A percentile compares a stretch with the other conserved stretches of the same genome.
These are phyloP conservation scores for Noctua comes DNA, from an alignment of 2,888 invertebrate genomes.

Conservation along the genomic window DNA sequence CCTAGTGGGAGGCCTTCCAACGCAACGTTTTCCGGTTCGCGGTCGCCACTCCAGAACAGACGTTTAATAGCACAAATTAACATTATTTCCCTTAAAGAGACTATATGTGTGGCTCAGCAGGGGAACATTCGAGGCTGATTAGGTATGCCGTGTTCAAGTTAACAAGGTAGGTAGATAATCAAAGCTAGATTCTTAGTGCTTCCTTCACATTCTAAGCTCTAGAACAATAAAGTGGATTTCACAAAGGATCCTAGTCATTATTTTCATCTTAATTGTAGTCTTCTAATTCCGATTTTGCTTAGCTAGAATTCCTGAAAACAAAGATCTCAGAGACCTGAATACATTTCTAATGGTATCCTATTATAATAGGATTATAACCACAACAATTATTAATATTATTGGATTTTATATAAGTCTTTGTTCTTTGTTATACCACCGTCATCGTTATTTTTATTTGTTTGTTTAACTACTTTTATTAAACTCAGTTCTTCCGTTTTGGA, in stretches of 20 bases:
- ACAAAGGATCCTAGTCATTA: neutral
- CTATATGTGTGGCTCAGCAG: neutral
- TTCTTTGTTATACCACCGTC: constrained; percentile 5
- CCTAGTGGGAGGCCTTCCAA: too few species aligned
- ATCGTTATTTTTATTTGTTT: constrained; percentile 14
- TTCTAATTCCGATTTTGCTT: constrained; percentile 4
- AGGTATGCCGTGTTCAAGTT: neutral
- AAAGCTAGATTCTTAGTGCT: neutral
- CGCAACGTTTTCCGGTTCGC: too few species aligned
- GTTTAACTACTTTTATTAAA: neutral
- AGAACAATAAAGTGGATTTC: constrained; percentile 6
- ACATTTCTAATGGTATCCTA: neutral
- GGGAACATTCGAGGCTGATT: neutral
- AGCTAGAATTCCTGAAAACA: constrained; percentile 20
- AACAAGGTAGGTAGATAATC: neutral
- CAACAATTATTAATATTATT: constrained; percentile 27
- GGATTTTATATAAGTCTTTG: constrained; percentile 23
- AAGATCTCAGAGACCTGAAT: constrained; percentile 15
- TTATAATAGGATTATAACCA: neutral
- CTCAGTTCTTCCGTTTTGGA: neutral
- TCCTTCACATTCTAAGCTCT: neutral
- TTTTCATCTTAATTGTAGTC: constrained; percentile 8
- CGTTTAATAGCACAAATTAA: neutral
- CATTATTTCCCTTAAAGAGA: neutral
- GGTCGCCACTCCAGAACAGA: too few species aligned